Evolutionary conservation across 2,888 invertebrate species (phyloP).

Genomic region (Catocala sponsa): DNA sequence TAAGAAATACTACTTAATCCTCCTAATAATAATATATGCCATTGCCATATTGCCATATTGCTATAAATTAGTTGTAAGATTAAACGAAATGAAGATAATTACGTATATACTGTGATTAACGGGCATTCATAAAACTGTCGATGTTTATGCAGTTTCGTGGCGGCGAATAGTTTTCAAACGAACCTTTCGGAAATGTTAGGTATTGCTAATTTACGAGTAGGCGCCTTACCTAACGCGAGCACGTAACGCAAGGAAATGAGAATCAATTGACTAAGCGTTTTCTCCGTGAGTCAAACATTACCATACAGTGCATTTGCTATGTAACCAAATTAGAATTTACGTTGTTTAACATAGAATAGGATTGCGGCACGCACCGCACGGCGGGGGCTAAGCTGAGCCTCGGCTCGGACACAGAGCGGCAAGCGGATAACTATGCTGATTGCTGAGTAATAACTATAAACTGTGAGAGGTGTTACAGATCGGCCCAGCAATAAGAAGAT

Average conservation of each 20-base stretch:
- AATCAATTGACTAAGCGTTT: constrained; percentile 42
- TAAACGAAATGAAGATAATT: no score
- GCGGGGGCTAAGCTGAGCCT: background rate
- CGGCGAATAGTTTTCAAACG: background rate
- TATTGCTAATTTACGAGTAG: constrained; percentile 5
- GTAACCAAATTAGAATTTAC: constrained; percentile 7
- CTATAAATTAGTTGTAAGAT: no score
- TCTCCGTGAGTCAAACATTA: constrained; percentile 39
- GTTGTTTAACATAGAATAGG: background rate
- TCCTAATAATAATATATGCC: no score
- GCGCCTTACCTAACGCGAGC: constrained; percentile 24
- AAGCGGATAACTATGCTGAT: background rate
- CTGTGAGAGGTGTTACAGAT: no score
- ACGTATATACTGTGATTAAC: no score
- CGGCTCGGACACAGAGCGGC: background rate
- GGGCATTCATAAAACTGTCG: no score
- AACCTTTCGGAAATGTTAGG: constrained; percentile 1
- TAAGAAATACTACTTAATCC: no score
- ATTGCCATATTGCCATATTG: no score
- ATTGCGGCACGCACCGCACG: background rate
- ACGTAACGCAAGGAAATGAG: constrained; percentile 42
- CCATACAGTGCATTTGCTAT: constrained; percentile 10
- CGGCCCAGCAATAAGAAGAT: no score
- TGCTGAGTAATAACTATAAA: no score
- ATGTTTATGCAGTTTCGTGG: background rate